Evolutionary conservation across 2,797 vertebrate species (phyloP), one percentile per base, ranked within the genome.

Genomic region (Karalla daura): DNA sequence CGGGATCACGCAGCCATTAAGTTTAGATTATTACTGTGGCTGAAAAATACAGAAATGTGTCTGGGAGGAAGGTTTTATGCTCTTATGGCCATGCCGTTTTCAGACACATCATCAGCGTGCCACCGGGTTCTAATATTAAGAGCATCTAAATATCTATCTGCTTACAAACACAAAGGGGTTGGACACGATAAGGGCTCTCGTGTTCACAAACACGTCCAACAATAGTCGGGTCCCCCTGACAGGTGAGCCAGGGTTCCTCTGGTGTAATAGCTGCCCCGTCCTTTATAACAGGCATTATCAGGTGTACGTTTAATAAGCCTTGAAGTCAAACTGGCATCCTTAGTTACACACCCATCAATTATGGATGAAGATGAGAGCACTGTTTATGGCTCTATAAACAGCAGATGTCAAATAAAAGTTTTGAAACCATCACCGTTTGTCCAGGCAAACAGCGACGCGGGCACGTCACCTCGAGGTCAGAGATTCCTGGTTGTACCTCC

Each of bases 271-370:
- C 67, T 43, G 66, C 67, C 63, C 28, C 33, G 64, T 78, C 80
- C 61, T 84, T 81, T 76, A 86, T 70, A 83, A 70, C 45, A 61
- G 73, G 10, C 64, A 86, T 92, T 87, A 91, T 91, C 89, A 82
- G 87, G 87, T 86, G 84, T 85, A 78, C 58, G 63, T 88, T 85
- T 86, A 88, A 90, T 92, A 91, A 85, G 83, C 85, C 86, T 84
- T 86, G 88, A 88, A 88, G 81, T 86, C 83, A 78, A 88, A 78
- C 80, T 83, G 82, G 83, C 72, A 78, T 89, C 85, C 82, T 87
- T 71, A 30, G 81, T 91, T 91, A 85, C 86, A 5, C 45, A 14
- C n/a, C 20, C n/a, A 58, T 94, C 15, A 91, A 92, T 92, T 80
- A 90, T 91, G 46, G 28, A 92, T 88, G 74, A 75, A 41, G 4